Evolutionary conservation across 2,888 invertebrate genomes (phyloP), one percentile per base, ranked within the genome.

Genomic region (Invenusta paracnida): DNA sequence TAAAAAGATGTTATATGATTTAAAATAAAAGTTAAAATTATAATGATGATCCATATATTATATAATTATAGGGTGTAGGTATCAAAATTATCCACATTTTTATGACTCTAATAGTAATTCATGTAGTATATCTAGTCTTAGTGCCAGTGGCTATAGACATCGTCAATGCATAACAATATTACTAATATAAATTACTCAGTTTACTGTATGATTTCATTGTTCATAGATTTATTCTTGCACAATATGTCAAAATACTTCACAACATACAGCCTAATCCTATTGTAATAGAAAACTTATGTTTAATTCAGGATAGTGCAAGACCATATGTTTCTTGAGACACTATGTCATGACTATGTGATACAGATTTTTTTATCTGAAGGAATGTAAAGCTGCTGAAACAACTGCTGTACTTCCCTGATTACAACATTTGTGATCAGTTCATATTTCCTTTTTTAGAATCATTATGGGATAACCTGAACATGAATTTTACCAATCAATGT

Each of bases 251-350:
- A 73, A 73, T 73, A 73, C 73, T 73, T 73, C 73, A 2, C 73
- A 73, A 73, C n/a, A n/a, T 23, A 73, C 73, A 73, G 73, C 73
- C 73, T 13, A 5, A 73, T 73, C 73, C 73, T 73, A 73, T 23
- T 23, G 73, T 73, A 73, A 73, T 73, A 23, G 73, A 73, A 73
- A 73, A 73, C 73, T 73, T 73, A 73, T 73, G 25, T 73, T 73
- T 73, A 73, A 73, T 73, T 73, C 11, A 73, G 73, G 73, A 73
- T 73, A 73, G 23, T 73, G 73, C 73, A 5, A 73, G 73, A 73
- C 73, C 73, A 73, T n/a, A 48, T 73, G 73, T 73, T 73, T 73
- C 73, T 73, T 23, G 73, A n/a, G 73, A 2, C 17, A 13, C 73
- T 73, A n/a, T n/a, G n/a, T n/a, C n/a, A n/a, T n/a, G n/a, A n/a